Conservation (phyloP, 2,888 invertebrate species). For the Caenorhabditis sinica region DNA sequence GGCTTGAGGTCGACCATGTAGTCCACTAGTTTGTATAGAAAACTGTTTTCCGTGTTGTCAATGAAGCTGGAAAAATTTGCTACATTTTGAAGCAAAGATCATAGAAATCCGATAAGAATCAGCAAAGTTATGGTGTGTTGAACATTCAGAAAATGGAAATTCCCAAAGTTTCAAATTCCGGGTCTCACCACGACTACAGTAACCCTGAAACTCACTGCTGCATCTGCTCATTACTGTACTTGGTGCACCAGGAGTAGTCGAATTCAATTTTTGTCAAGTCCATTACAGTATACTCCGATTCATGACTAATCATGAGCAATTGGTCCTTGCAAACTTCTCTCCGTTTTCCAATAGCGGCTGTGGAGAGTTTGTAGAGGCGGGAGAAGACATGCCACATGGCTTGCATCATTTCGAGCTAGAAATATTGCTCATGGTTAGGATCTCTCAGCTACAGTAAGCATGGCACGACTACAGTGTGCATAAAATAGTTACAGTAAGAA, state of each 20-base stretch:
- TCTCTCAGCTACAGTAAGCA: too few relatives aligned
- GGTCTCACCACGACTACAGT: not conserved
- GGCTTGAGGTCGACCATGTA: slow-evolving; percentile 47
- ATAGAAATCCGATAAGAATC: not conserved
- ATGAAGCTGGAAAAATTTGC: slow-evolving; percentile 48
- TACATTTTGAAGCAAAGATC: not conserved
- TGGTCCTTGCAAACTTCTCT: slow-evolving; percentile 34
- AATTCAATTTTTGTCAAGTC: slow-evolving; percentile 50
- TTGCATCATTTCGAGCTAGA: slow-evolving; percentile 58
- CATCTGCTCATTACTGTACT: slow-evolving; percentile 56
- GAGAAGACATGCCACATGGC: slow-evolving; percentile 53
- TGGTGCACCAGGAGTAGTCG: slow-evolving; percentile 52
- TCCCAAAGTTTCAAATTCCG: not conserved
- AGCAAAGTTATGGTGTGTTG: too few relatives aligned
- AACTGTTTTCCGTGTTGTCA: slow-evolving; percentile 53
- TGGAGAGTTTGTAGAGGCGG: slow-evolving; percentile 46
- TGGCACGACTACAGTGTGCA: too few relatives aligned
- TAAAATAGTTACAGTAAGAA: not conserved
- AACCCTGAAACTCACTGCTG: slow-evolving; percentile 35
- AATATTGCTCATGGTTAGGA: not conserved
- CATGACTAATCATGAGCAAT: slow-evolving; percentile 40
- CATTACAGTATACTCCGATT: slow-evolving; percentile 47
- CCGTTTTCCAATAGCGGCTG: slow-evolving; percentile 33
- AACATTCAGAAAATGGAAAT: too few relatives aligned
- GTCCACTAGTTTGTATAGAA: slow-evolving; percentile 43